A percentile compares a stretch with the other conserved stretches of the same genome.
These are phyloP conservation scores for Melieria crassipennis DNA, from an alignment of 2,888 invertebrate genomes.

Conservation along the genomic window DNA sequence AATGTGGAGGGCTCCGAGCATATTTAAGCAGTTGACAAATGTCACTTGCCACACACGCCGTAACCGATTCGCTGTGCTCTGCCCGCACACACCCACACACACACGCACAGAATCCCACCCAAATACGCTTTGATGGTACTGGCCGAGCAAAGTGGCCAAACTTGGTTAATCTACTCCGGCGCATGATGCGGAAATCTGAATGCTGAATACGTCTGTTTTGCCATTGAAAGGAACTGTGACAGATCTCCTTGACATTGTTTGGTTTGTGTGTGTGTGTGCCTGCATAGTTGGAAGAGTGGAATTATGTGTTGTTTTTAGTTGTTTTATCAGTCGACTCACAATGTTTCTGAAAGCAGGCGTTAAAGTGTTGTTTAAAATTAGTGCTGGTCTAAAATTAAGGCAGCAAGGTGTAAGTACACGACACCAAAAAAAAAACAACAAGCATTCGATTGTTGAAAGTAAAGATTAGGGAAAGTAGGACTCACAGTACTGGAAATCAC, in stretches of 20 bases:
- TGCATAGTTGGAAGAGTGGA: background rate
- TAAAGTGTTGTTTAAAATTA: background rate
- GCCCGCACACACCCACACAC: background rate
- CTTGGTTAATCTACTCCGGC: background rate
- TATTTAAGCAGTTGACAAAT: constrained; percentile 10
- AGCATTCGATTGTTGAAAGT: no score
- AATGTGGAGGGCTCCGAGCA: background rate
- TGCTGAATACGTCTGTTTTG: background rate
- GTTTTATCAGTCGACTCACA: background rate
- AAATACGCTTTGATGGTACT: no score
- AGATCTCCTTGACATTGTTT: background rate
- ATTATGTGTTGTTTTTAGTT: background rate
- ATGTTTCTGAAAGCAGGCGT: background rate
- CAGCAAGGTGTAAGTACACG: no score
- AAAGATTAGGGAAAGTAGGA: no score
- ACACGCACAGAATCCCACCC: background rate
- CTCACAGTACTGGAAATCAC: no score
- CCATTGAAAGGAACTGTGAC: background rate
- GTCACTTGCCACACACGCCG: background rate
- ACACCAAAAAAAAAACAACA: no score
- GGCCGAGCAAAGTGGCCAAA: background rate
- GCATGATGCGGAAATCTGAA: constrained; percentile 4
- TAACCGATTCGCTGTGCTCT: background rate
- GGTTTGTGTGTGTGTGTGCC: no score
- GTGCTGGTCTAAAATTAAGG: no score